Evolutionary conservation across 2,888 invertebrate genomes (phyloP), one percentile per base, ranked within the genome.

Genomic region (Papilio demoleus): DNA sequence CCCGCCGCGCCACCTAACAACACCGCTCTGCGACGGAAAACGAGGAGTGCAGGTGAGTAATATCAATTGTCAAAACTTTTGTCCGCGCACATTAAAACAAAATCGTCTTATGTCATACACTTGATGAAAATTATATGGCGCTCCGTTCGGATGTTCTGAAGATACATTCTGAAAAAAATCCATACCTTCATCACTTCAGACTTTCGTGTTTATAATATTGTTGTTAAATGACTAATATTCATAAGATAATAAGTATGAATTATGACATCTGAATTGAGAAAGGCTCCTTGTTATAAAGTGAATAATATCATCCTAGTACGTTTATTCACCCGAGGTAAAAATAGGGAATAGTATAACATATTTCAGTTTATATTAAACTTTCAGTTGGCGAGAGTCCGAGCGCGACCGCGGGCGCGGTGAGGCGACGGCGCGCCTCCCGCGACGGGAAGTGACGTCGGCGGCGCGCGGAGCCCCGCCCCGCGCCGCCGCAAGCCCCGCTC

Each of bases 391-490:
- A 87, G 70, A 85, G 85, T 17, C 73, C 77, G 27, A 75, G 79
- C 31, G 76, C 79, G 68, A 76, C 79, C 45, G 74, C 81, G 68
- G 87, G 86, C 73, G 84, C 80, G 71, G 85, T 81, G 72, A 92
- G 94, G 77, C 92, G 95, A 80, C 93, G 95, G 83, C 94, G 95
- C 83, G 93, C 93, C 77, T 95, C 95, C 73, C 94, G 95, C 86
- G 95, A 95, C 91, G 95, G 94, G 93, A 95, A 95, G 95, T 96
- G 95, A 95, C 94, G 93, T 87, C 88, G 92, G 94, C 93, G 88
- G 82, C 90, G 88, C 88, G 88, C 93, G 93, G 92, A 87, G 88
- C 87, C 86, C 83, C 83, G 84, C 88, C 87, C 76, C 72, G 77
- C 74, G 71, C 68, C 76, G 70, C 76, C 73, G 62, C 72, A 68